Evolutionary conservation across 2,797 vertebrate species (phyloP).

Genomic region (Lacerta viridis): DNA sequence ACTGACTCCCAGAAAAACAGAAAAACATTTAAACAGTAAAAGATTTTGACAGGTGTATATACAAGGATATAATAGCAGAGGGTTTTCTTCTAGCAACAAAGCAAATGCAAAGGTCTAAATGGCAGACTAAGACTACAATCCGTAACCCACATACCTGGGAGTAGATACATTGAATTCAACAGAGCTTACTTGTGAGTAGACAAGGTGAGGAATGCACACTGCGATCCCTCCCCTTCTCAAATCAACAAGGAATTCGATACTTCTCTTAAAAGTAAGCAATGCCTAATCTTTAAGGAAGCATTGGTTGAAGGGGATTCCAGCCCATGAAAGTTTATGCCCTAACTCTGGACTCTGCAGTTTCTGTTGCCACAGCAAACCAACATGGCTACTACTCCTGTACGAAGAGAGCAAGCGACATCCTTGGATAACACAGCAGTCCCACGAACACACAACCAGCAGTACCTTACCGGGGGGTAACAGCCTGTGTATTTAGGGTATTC

Average conservation of each 20-base stretch:
- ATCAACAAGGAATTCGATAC: not conserved
- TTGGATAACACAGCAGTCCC: not conserved
- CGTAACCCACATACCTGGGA: too few species aligned
- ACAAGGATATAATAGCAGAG: not conserved
- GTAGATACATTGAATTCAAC: too few species aligned
- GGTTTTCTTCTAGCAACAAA: not conserved
- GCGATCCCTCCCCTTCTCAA: not conserved
- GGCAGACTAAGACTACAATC: not conserved
- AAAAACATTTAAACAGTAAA: too few species aligned
- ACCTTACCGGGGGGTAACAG: constrained; percentile 8
- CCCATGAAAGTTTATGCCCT: too few species aligned
- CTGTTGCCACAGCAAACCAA: too few species aligned
- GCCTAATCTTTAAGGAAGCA: too few species aligned
- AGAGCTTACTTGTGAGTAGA: too few species aligned
- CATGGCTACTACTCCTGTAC: too few species aligned
- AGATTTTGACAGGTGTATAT: not conserved
- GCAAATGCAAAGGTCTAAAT: not conserved
- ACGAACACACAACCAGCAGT: not conserved
- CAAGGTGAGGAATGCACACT: not conserved
- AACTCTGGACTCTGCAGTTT: too few species aligned
- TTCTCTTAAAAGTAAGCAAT: not conserved
- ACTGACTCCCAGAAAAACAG: too few species aligned
- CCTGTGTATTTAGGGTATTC: not conserved
- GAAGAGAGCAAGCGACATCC: not conserved
- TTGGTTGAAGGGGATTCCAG: too few species aligned